Percentiles rank a stretch among this genome's conserved stretches.
These are phyloP conservation scores for Ochlodes sylvanus DNA, from an alignment of 2,888 invertebrate genomes.

Conservation along the genomic window DNA sequence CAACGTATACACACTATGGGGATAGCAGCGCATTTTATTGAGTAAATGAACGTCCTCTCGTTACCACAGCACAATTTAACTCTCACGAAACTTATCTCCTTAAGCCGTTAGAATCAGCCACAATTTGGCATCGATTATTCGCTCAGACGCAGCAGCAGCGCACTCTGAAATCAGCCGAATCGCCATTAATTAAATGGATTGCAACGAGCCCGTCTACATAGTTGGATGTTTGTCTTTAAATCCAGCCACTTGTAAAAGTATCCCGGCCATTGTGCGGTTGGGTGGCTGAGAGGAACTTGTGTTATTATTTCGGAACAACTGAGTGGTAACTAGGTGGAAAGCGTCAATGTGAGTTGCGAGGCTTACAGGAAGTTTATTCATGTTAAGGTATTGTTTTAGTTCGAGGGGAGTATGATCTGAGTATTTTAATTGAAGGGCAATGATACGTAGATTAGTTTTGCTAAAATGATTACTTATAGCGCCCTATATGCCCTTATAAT, in stretches of 20 bases:
- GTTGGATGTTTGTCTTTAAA: constrained; percentile 62
- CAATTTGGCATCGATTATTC: constrained; percentile 34
- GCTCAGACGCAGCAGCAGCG: constrained; percentile 17
- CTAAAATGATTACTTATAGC: too few relatives aligned
- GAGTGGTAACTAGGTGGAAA: constrained; percentile 14
- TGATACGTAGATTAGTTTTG: too few relatives aligned
- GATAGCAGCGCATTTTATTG: too few relatives aligned
- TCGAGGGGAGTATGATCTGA: too few relatives aligned
- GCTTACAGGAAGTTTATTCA: background rate
- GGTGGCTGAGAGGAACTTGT: constrained; percentile 23
- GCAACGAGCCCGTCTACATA: constrained; percentile 64
- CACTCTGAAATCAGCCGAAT: constrained; percentile 42
- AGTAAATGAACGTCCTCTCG: background rate
- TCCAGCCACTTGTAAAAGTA: constrained; percentile 51
- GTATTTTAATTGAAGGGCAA: too few relatives aligned
- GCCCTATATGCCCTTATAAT: too few relatives aligned
- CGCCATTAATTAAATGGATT: constrained; percentile 66
- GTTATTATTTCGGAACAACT: constrained; percentile 30
- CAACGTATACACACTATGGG: too few relatives aligned
- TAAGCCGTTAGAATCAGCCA: constrained; percentile 10
- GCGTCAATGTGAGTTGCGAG: background rate
- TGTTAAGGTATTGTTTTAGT: too few relatives aligned
- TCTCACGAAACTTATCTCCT: constrained; percentile 15
- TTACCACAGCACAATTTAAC: background rate
- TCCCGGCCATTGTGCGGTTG: constrained; percentile 21